Conservation (phyloP, 2,113 vertebrate genomes). For the Donacobius atricapilla region DNA sequence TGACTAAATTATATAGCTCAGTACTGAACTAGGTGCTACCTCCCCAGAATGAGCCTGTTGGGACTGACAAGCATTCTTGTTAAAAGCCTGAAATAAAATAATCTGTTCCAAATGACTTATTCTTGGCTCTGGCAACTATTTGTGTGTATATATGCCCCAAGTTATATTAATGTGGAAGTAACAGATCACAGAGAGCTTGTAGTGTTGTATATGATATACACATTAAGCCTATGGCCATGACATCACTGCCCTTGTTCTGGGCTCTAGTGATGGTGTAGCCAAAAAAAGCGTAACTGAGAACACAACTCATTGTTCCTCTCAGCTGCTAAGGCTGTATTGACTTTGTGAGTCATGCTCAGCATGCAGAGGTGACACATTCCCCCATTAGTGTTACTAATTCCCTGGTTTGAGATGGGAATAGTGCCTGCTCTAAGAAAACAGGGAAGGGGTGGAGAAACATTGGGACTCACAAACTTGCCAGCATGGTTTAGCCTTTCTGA, state of each 20-base stretch:
- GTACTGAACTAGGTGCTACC: neutral
- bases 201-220: neutral
- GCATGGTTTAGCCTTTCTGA: neutral
- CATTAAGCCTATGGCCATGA: neutral
- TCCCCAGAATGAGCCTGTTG: conserved; percentile 7
- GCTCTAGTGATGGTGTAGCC: neutral
- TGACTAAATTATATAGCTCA: conserved; percentile 29
- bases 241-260: conserved; percentile 24
- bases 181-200: neutral
- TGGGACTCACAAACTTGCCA: neutral
- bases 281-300: neutral
- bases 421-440: neutral
- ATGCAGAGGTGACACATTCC: neutral
- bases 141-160: neutral
- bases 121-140: conserved; percentile 4
- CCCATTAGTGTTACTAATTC: neutral
- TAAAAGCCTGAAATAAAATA: conserved; percentile 36
- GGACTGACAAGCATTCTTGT: neutral
- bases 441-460: neutral
- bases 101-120: conserved; percentile 25
- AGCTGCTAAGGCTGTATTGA: neutral
- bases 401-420: neutral
- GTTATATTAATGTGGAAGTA: conserved; percentile 5
- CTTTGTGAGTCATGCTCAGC: neutral
- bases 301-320: neutral